A percentile compares a stretch with the other conserved stretches of the same genome.
Conservation (phyloP, 2,113 vertebrate species). For the Eulacestoma nigropectus region DNA sequence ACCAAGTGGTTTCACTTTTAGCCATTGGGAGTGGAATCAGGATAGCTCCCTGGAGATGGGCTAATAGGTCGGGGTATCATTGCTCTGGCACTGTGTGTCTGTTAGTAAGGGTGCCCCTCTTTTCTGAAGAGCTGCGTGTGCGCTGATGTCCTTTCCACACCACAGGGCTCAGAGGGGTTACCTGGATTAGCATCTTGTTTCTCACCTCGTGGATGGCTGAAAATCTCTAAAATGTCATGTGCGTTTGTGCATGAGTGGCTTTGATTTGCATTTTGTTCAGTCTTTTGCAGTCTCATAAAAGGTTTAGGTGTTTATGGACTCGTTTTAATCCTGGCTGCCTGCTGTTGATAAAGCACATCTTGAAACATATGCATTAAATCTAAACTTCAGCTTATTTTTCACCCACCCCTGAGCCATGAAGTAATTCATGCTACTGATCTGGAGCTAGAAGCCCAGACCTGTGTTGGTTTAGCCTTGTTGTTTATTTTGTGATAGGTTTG, state of each 20-base stretch:
- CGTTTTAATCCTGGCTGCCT: not conserved
- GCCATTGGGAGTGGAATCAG: not conserved
- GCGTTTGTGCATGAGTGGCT: rapidly evolving
- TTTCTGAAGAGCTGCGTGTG: not conserved
- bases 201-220: not conserved
- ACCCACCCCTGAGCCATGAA: not conserved
- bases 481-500: not conserved
- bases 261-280: not conserved
- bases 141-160: not conserved
- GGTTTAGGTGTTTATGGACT: not conserved
- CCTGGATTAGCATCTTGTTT: not conserved
- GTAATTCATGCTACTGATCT: not conserved
- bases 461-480: not conserved
- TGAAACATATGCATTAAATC: not conserved
- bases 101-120: not conserved
- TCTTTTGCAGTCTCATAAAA: not conserved
- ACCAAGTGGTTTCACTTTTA: not conserved
- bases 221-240: not conserved
- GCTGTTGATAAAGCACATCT: not conserved
- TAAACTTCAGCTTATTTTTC: not conserved
- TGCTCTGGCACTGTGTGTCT: not conserved
- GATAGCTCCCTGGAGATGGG: not conserved
- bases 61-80: not conserved
- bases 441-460: not conserved
- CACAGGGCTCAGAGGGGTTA: not conserved